Base-by-base conservation (phyloP, 2,113 vertebrate genomes). In the Zeus faber region DNA sequence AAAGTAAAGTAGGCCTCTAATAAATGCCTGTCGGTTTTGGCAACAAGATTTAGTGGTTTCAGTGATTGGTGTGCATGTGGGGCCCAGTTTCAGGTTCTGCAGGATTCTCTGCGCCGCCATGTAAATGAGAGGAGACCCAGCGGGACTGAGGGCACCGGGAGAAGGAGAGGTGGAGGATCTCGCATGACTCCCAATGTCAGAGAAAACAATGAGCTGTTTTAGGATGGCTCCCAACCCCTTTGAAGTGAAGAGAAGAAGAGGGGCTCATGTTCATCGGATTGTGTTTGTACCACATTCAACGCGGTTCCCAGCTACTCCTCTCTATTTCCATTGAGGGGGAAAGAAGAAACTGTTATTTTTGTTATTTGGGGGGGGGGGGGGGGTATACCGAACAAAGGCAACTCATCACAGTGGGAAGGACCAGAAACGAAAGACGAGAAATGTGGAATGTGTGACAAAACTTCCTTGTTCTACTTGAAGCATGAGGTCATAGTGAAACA, bases 161-260 rank as follows among this genome's bases (percentile, higher is more conserved):
- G 67, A 54, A 62, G 14, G 8, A 52, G 35, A 59, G 22, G 58
- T 26, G 57, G 22, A 43, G 70, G 65, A 65, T 74, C 77, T 85
- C 83, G 62, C 69, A 79, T 88, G 79, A 79, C 79, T 56, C 63
- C 79, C 78, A 81, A 80, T 80, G 79, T 76, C 66, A 24, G 55
- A 37, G 67, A 58, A 76, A 75, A 85, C 76, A 87, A 69, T 5
- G 33, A n/a, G 11, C 13, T 37, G 13, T 14, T 37, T 37, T 37
- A 9, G 33, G 4, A 14, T 37, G 4, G 10, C 33, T 37, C 33
- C 33, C 33, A 72, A 51, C 31, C 56, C 53, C 62, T 80, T 81
- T 85, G 81, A 83, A 68, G 79, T 58, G 54, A 35, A 44, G 47
- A 50, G 49, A 46, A 55, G 64, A 41, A n/a, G n/a, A n/a, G n/a